Percentiles rank a stretch among this genome's conserved stretches.
phyloP scores from a whole-genome alignment of 2,797 vertebrate species.

The Artibeus lituratus region DNA sequence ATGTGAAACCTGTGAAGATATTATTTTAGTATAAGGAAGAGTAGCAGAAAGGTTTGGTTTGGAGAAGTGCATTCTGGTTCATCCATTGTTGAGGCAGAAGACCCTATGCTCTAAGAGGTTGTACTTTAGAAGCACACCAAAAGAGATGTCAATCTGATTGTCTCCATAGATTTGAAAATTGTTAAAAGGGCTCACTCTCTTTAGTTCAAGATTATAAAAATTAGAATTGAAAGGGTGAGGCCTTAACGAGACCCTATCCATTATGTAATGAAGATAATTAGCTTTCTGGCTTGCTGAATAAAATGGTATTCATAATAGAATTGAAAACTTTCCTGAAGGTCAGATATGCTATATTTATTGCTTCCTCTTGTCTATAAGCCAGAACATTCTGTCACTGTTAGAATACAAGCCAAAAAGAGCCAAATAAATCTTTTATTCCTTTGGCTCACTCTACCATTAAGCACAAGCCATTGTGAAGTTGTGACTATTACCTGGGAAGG shows the following conservation, averaged over 20 bases:
- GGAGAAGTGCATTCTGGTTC: not conserved
- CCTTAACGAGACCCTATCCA: not conserved
- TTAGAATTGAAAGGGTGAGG: not conserved
- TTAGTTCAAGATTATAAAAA: not conserved
- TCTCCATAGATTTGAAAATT: not conserved
- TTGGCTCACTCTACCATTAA: constrained; percentile 60
- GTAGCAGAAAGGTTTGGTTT: not conserved
- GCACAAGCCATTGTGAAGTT: constrained; percentile 54
- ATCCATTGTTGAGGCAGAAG: not conserved
- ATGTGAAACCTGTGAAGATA: not conserved
- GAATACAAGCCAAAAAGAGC: constrained; percentile 62
- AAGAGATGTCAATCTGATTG: not conserved
- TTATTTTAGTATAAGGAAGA: not conserved
- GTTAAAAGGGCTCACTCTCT: not conserved
- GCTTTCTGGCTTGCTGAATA: constrained; percentile 43
- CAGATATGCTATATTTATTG: constrained; percentile 66
- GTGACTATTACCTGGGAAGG: constrained; percentile 47
- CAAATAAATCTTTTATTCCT: constrained; percentile 73
- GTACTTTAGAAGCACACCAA: not conserved
- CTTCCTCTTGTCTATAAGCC: constrained; percentile 62
- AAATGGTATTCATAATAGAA: constrained; percentile 51
- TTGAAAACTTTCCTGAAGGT: constrained; percentile 60
- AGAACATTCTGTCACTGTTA: constrained; percentile 67
- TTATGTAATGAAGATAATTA: constrained; percentile 55
- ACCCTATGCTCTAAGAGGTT: not conserved